Conservation (phyloP, 2,888 invertebrate species). For the Tenthredo distinguenda region DNA sequence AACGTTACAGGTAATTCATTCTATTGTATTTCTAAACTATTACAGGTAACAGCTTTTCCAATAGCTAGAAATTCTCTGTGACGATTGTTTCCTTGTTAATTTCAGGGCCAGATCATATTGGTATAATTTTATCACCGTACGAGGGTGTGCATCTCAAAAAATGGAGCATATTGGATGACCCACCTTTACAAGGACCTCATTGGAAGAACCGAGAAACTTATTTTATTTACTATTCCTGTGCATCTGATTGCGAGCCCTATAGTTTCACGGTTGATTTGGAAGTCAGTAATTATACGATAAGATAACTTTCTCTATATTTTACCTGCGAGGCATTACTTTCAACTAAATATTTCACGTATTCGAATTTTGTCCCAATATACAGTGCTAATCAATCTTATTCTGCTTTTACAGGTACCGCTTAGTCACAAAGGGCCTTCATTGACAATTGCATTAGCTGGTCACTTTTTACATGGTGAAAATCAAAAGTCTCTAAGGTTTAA, state of each 20-base stretch:
- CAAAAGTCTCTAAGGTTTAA: slow-evolving; percentile 80
- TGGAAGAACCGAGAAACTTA: slow-evolving; percentile 83
- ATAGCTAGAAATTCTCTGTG: neutral
- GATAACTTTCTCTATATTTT: neutral
- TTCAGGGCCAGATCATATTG: slow-evolving; percentile 85
- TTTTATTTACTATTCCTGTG: slow-evolving; percentile 86
- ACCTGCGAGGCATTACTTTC: neutral
- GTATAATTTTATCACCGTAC: slow-evolving; percentile 83
- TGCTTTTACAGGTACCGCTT: slow-evolving; percentile 73
- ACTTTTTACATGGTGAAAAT: slow-evolving; percentile 81
- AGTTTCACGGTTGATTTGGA: slow-evolving; percentile 82
- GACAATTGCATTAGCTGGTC: slow-evolving; percentile 83
- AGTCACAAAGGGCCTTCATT: slow-evolving; percentile 77
- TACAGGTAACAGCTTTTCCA: neutral
- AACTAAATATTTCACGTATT: neutral
- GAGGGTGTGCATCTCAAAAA: slow-evolving; percentile 79
- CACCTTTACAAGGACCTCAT: slow-evolving; percentile 80
- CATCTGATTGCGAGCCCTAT: slow-evolving; percentile 81
- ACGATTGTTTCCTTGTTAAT: slow-evolving; percentile 42
- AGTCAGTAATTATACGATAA: slow-evolving; percentile 77
- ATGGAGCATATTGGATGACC: slow-evolving; percentile 82
- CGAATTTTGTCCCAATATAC: neutral
- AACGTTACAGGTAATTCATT: slow-evolving; percentile 78
- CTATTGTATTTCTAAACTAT: slow-evolving; percentile 27
- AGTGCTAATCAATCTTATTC: neutral